These are phyloP conservation scores for Serinus canaria DNA, from an alignment of 2,113 vertebrate species.

Conservation along the genomic window DNA sequence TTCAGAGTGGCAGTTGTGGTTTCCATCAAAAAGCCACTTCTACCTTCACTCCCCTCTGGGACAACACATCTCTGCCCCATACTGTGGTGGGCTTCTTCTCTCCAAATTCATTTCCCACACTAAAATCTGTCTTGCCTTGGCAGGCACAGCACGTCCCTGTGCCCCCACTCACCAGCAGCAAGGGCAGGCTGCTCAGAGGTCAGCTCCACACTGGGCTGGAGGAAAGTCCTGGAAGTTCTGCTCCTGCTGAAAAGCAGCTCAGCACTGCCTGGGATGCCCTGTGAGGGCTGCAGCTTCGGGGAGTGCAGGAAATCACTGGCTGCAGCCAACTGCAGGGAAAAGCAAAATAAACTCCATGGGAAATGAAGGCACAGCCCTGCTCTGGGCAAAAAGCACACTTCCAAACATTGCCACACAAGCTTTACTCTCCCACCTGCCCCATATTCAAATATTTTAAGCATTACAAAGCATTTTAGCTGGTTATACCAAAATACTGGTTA, in stretches of 20 bases:
- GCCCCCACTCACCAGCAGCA: constrained; percentile 63
- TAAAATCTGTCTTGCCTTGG: accelerated
- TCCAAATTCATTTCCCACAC: background rate
- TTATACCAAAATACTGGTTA: background rate
- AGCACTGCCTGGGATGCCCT: constrained; percentile 38
- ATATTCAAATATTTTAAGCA: accelerated
- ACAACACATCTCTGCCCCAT: background rate
- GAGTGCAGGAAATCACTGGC: constrained; percentile 57
- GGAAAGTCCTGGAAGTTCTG: constrained; percentile 30
- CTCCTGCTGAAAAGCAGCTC: constrained; percentile 65
- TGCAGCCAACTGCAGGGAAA: constrained; percentile 56
- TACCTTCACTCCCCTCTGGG: background rate
- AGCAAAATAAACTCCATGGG: background rate
- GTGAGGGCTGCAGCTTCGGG: constrained; percentile 45
- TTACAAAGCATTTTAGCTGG: background rate
- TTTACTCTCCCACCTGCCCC: background rate
- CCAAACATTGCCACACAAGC: accelerated
- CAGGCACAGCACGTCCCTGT: background rate
- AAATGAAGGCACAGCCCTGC: background rate
- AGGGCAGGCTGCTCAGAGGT: constrained; percentile 25
- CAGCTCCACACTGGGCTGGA: constrained; percentile 51
- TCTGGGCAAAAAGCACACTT: background rate
- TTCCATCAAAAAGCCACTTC: background rate
- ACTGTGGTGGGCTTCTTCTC: background rate
- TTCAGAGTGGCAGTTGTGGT: background rate